Evolutionary conservation across 1,140 invertebrate genomes (phyloP).

Genomic region (Megathymus violae): DNA sequence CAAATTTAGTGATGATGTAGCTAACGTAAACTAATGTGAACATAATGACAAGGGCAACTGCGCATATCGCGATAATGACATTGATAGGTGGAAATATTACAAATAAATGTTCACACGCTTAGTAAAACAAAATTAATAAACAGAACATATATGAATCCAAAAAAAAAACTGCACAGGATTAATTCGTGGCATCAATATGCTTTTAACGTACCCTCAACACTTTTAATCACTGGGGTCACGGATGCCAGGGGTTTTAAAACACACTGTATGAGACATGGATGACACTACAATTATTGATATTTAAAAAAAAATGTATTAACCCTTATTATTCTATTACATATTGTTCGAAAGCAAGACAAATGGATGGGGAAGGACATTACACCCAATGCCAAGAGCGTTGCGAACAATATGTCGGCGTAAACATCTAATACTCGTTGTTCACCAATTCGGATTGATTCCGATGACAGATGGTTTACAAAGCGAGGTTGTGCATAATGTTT

Average conservation of each 20-base stretch:
- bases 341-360: constrained; percentile 7
- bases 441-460: constrained; percentile 3
- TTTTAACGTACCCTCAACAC: too few relatives aligned
- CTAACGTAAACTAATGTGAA: constrained; percentile 10
- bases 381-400: constrained; percentile 20
- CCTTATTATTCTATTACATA: too few relatives aligned
- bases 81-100: not conserved
- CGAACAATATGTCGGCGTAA: constrained; percentile 1
- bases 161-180: too few relatives aligned
- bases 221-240: too few relatives aligned
- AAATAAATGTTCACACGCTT: not conserved
- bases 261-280: too few relatives aligned
- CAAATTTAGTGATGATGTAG: constrained; percentile 4
- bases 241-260: too few relatives aligned
- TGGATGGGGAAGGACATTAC: constrained; percentile 24
- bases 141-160: too few relatives aligned
- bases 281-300: too few relatives aligned
- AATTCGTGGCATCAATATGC: too few relatives aligned
- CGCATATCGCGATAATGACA: constrained; percentile 8
- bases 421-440: not conserved
- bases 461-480: constrained; percentile 18
- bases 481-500: constrained; percentile 5
- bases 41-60: constrained; percentile 4
- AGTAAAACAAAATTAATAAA: too few relatives aligned
- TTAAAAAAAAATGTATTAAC: too few relatives aligned